phyloP scores from a whole-genome alignment of 2,113 vertebrate genomes.

The Erinaceus europaeus region DNA sequence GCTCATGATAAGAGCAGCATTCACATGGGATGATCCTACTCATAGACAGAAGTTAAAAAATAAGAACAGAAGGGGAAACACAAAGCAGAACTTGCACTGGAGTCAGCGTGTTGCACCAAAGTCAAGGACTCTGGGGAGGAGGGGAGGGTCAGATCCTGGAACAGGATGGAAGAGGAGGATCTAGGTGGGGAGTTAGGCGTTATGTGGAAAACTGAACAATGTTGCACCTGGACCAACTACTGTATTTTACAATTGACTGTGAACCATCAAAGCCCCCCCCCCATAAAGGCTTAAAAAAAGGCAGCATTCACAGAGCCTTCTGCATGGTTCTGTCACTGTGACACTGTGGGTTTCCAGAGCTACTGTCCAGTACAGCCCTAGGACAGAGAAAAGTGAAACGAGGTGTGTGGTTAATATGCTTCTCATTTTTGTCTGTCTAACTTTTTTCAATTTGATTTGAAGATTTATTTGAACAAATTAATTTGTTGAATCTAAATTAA shows the following conservation, averaged over 20 bases:
- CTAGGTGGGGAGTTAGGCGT: no score
- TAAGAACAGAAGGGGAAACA: no score
- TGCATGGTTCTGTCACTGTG: background rate
- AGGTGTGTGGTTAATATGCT: no score
- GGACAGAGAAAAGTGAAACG: background rate
- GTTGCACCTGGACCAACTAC: no score
- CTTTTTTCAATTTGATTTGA: background rate
- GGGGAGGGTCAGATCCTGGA: no score
- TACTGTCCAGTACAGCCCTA: background rate
- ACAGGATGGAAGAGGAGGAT: no score
- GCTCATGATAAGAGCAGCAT: background rate
- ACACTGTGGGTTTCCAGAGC: background rate
- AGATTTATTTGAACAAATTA: background rate
- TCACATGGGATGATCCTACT: accelerated
- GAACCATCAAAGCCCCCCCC: background rate
- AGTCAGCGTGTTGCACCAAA: no score
- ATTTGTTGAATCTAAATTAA: background rate
- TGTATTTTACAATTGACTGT: background rate
- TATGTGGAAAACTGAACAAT: no score
- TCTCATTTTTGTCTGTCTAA: background rate
- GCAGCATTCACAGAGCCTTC: no score
- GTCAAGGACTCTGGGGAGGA: no score
- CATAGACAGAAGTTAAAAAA: no score
- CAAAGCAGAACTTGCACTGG: no score
- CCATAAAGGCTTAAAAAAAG: background rate